Conservation (phyloP, 92 coral and sea anemone species). For the Paramuricea clavata region DNA sequence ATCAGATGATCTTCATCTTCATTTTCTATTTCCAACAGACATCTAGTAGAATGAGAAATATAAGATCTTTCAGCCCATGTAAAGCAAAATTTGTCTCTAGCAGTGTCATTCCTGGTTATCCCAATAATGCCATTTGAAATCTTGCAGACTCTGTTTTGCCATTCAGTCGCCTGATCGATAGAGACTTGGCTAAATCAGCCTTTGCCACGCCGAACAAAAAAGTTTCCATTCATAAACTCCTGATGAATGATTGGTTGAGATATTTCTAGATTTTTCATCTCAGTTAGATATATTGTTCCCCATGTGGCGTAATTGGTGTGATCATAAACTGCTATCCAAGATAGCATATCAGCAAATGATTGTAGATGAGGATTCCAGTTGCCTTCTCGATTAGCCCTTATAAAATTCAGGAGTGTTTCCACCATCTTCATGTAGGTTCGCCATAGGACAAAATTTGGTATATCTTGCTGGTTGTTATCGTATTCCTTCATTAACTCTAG, state of each 20-base stretch:
- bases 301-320: constrained; percentile 15
- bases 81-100: constrained; percentile 17
- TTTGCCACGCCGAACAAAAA: background rate
- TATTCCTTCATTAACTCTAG: background rate
- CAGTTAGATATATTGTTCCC: background rate
- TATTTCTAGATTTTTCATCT: constrained; percentile 1
- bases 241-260: background rate
- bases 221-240: constrained; percentile 11
- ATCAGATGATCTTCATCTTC: background rate
- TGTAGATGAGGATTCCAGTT: background rate
- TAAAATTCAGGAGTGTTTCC: background rate
- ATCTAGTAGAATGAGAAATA: constrained; percentile 25
- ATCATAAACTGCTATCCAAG: constrained; percentile 10
- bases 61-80: constrained; percentile 23
- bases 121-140: constrained; percentile 24
- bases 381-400: constrained; percentile 5
- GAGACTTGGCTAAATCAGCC: background rate
- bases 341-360: constrained; percentile 5
- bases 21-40: background rate
- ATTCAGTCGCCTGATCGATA: background rate
- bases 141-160: constrained; percentile 19
- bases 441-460: constrained; percentile 10
- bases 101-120: constrained; percentile 10
- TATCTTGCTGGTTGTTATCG: background rate
- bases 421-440: constrained; percentile 28